Evolutionary conservation across 1,140 invertebrate genomes (phyloP), one percentile per base, ranked within the genome.

Genomic region (Delia radicum): DNA sequence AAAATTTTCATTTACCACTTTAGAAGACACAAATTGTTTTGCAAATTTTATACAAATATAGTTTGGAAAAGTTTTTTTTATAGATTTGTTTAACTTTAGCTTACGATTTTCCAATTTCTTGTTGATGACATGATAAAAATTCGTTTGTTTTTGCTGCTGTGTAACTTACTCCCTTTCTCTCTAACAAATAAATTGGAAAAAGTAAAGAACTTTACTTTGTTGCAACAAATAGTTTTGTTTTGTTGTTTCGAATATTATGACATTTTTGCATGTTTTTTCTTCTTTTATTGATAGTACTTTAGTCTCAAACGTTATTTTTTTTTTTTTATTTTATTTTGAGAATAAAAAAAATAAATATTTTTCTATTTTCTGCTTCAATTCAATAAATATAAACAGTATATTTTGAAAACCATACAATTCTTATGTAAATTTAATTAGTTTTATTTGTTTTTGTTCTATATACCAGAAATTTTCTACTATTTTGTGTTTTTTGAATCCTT

Each of bases 91-190:
- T 37, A 46, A 69, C 26, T 29, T 69, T 75, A 27, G 65, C 26
- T 69, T 69, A 75, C 73, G 33, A 74, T 75, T 75, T 69, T 69
- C 29, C 65, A 69, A 69, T 69, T 69, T 69, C 65, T 69, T 33
- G 65, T 69, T 69, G 65, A 69, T 69, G 65, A 69, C 65, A 69
- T 69, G 65, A 69, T 69, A 69, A 69, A 69, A 69, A 33, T 69
- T 69, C 65, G 31, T 33, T 55, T 55, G 48, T 12, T 69, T 31
- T 33, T 15, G 26, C 62, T 65, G 15, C 27, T 6, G 18, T 26
- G n/a, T n/a, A n/a, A n/a, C n/a, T n/a, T n/a, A n/a, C n/a, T n/a
- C n/a, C n/a, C n/a, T n/a, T n/a, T n/a, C n/a, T n/a, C n/a, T n/a
- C n/a, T n/a, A n/a, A n/a, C n/a, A n/a, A n/a, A n/a, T n/a, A 62